Base-by-base conservation (phyloP, 1,140 invertebrate genomes). In the Apis laboriosa region DNA sequence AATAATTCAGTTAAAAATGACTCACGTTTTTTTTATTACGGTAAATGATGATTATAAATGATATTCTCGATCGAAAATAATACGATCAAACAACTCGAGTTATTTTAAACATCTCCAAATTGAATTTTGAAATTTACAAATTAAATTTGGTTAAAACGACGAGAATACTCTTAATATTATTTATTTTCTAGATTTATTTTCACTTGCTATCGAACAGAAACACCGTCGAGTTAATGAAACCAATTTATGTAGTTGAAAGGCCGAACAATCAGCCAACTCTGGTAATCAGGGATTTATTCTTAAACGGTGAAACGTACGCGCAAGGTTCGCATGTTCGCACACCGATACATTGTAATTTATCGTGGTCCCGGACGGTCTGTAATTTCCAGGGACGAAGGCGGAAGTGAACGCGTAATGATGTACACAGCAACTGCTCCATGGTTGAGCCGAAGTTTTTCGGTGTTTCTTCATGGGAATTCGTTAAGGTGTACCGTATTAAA, bases 381-480 rank as follows among this genome's bases (percentile, higher is more conserved):
- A 86, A 78, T 86, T 83, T 86, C 58, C 24, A 68, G 70, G 75
- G 66, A 72, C 76, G 63, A 81, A 85, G 77, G 72, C 83, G 85
- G 83, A 86, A 86, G 85, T 74, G 66, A 24, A 24, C 66, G 56
- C 56, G 70, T 80, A 86, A 84, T 85, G 78, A 66, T 55, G 66
- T 72, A 61, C 61, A 63, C 66, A 61, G 28, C 61, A 64, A 77
- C 58, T 55, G 76, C 61, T 85, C 58, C n/a, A 60, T 19, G 55
- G 81, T n/a, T 58, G 83, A 49, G 19, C 49, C 72, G n/a, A 84
- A 79, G 73, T 81, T 86, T 79, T 81, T 85, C 73, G 58, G 77
- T 67, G 61, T 49, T 56, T 49, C 43, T 58, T 81, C 76, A 74
- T 80, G 72, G 83, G 82, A 84, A 80, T 81, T 81, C 72, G 73